Evolutionary conservation across 2,113 vertebrate genomes (phyloP).

Genomic region (Aepyceros melampus): DNA sequence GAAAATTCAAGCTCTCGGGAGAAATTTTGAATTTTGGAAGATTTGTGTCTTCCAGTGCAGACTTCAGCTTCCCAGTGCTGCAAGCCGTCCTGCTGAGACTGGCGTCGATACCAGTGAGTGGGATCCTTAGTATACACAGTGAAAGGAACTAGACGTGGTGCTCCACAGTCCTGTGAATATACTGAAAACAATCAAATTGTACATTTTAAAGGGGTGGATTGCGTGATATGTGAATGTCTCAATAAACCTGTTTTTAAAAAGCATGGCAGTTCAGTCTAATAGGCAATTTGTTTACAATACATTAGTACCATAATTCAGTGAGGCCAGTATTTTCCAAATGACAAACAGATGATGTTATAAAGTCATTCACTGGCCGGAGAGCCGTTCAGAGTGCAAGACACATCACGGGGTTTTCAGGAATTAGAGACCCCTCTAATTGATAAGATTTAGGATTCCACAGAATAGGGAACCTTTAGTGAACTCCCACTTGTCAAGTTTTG

Average conservation of each 20-base stretch:
- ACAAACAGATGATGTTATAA: too few species aligned
- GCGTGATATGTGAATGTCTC: background rate
- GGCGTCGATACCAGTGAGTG: fast-evolving
- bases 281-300: background rate
- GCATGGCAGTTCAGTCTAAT: background rate
- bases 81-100: background rate
- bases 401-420: background rate
- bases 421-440: background rate
- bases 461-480: background rate
- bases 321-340: background rate
- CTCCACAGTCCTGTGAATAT: background rate
- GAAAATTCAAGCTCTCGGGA: background rate
- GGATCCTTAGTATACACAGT: fast-evolving
- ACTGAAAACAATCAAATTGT: background rate
- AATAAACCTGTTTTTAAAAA: background rate
- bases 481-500: background rate
- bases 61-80: background rate
- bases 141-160: fast-evolving
- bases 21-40: background rate
- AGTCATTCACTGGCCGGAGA: background rate
- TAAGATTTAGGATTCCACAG: too few species aligned
- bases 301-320: background rate
- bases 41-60: fast-evolving
- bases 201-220: background rate
- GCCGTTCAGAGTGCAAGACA: background rate